Percentiles rank a stretch among this genome's conserved stretches.
phyloP scores from a whole-genome alignment of 2,888 invertebrate genomes.

The Malacosoma neustria region DNA sequence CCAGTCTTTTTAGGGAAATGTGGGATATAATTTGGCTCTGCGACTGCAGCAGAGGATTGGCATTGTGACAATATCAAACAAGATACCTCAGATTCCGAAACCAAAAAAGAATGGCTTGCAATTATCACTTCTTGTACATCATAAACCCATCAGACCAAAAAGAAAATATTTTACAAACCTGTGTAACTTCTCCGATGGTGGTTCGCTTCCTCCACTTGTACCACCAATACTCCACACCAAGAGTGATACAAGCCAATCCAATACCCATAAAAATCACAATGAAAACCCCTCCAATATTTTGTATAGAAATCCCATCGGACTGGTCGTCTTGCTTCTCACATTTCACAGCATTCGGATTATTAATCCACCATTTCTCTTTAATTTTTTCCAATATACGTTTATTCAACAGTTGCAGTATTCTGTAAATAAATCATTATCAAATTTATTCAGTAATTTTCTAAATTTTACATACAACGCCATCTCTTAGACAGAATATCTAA shows the following conservation, averaged over 20 bases:
- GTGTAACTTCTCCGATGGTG: conserved; percentile 76
- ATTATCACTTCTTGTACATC: too few relatives aligned
- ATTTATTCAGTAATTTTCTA: background rate
- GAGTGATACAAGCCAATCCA: conserved; percentile 90
- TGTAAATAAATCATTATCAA: conserved; percentile 38
- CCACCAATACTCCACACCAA: conserved; percentile 97
- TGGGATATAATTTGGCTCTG: too few relatives aligned
- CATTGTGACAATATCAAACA: too few relatives aligned
- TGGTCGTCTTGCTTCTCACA: conserved; percentile 94
- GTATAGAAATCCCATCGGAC: conserved; percentile 97
- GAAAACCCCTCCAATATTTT: conserved; percentile 98
- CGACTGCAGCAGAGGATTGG: too few relatives aligned
- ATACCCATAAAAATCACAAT: conserved; percentile 98
- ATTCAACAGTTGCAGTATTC: conserved; percentile 94
- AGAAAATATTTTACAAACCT: conserved; percentile 55
- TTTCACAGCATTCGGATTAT: conserved; percentile 83
- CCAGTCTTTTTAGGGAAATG: too few relatives aligned
- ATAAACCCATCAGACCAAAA: too few relatives aligned
- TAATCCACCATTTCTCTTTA: conserved; percentile 98
- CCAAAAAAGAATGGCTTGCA: too few relatives aligned
- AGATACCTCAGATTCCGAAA: too few relatives aligned
- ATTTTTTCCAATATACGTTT: conserved; percentile 93
- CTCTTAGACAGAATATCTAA: too few relatives aligned
- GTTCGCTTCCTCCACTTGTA: conserved; percentile 84
- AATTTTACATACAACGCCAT: too few relatives aligned